Evolutionary conservation across 1,140 invertebrate genomes (phyloP), one percentile per base, ranked within the genome.

Genomic region (Plutomurus gul): DNA sequence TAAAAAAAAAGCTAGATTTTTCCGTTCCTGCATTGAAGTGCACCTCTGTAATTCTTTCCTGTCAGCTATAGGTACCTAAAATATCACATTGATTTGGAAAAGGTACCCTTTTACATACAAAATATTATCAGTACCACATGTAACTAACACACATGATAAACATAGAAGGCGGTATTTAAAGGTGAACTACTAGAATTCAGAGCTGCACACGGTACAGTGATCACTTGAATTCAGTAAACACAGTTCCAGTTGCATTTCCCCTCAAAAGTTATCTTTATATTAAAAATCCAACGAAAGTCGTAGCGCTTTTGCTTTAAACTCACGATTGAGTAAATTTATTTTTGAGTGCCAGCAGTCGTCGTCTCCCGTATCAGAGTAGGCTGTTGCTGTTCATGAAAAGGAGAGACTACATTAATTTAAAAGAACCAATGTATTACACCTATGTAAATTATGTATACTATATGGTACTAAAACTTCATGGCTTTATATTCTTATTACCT

Each of bases 231-330:
- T 33, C 33, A n/a, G 5, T 60, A 60, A 60, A 60, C 51, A 60
- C 51, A 60, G 51, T 60, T 60, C 51, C 51, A 60, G 51, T 60
- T 60, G n/a, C 51, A 60, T n/a, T 60, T 60, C 51, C 51, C 51
- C 51, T 60, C 51, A 60, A 7, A 60, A 60, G 13, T 33, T 43
- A 43, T 43, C n/a, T 43, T n/a, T 13, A 4, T 43, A n/a, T n/a
- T n/a, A n/a, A 43, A 43, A 43, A 60, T 11, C 11, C 27, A 16
- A 60, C 33, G 10, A 33, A 60, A 60, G 22, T 60, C 30, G 51
- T 49, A 49, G 18, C 25, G 10, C 25, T 22, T 49, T 22, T 49
- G 10, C n/a, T 43, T 43, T 10, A 43, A 43, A 8, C n/a, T 43
- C n/a, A n/a, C 7, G 11, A 43, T 43, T 43, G 39, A n/a, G 10